phyloP scores from a whole-genome alignment of 2,888 invertebrate genomes.

The Philopedon plagiatum region DNA sequence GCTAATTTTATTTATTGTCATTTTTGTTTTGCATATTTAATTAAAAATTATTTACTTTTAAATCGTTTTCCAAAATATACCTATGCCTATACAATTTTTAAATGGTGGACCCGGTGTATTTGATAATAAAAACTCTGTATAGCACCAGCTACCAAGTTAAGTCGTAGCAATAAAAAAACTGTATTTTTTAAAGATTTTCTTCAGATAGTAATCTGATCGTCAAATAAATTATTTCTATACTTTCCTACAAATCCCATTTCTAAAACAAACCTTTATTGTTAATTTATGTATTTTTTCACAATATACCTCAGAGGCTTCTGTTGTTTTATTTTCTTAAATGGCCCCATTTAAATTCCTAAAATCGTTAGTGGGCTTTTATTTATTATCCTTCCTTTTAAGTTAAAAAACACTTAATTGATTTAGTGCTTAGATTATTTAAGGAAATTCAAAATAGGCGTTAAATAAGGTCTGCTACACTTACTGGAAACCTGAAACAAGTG shows the following conservation, averaged over 20 bases:
- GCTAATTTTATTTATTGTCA: too few relatives aligned
- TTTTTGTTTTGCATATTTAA: too few relatives aligned
- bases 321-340: constrained; percentile 2
- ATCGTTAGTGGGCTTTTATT: constrained; percentile 20
- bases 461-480: constrained; percentile 36
- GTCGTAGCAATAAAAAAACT: too few relatives aligned
- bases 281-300: background rate
- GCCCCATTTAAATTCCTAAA: constrained; percentile 7
- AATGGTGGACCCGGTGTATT: too few relatives aligned
- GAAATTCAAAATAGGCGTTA: constrained; percentile 39
- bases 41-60: too few relatives aligned
- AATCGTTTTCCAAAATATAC: too few relatives aligned
- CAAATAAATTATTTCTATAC: too few relatives aligned
- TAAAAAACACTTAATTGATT: constrained; percentile 22
- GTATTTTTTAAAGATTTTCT: too few relatives aligned
- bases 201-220: too few relatives aligned
- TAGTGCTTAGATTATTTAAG: constrained; percentile 22
- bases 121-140: too few relatives aligned
- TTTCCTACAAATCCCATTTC: background rate
- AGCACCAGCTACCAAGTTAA: too few relatives aligned
- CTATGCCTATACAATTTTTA: too few relatives aligned
- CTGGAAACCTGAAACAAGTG: background rate
- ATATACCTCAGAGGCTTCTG: background rate
- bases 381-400: constrained; percentile 2
- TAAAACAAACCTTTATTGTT: background rate